Evolutionary conservation across 2,888 invertebrate species (phyloP), one percentile per base, ranked within the genome.

Genomic region (Prionchulus punctatus): DNA sequence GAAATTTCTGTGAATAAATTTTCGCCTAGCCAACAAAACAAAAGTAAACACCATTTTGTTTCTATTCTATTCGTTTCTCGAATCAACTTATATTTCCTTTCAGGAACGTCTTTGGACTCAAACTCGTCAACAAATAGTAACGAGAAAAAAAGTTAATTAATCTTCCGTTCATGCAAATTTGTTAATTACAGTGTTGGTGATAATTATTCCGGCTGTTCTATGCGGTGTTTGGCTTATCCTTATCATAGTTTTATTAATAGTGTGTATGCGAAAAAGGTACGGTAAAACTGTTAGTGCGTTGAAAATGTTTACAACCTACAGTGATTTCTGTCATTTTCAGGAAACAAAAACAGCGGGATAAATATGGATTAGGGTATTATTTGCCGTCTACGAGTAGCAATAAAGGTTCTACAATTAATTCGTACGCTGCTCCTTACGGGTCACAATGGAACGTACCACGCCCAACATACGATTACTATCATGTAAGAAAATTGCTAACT

Each of bases 121-220:
- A n/a, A n/a, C n/a, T n/a, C n/a, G n/a, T n/a, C n/a, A n/a, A n/a
- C n/a, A n/a, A n/a, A n/a, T n/a, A n/a, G n/a, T n/a, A n/a, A n/a
- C n/a, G n/a, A n/a, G n/a, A n/a, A n/a, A n/a, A n/a, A n/a, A n/a
- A n/a, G n/a, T n/a, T n/a, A n/a, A n/a, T n/a, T n/a, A n/a, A n/a
- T n/a, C n/a, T n/a, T n/a, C n/a, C n/a, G n/a, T n/a, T n/a, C n/a
- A n/a, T n/a, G n/a, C n/a, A n/a, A n/a, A n/a, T n/a, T n/a, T n/a
- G n/a, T n/a, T n/a, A n/a, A 15, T 63, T 65, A 58, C 60, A 65
- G 65, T 59, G 43, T 57, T 64, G 12, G 62, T 60, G 51, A 42
- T 64, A 15, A 49, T 61, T 3, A 43, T 61, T 7, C 61, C 60
- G 0, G 49, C 53, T 2, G 61, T 58, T 12, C 53, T 64, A 2